Evolutionary conservation across 2,888 invertebrate genomes (phyloP).

Genomic region (Limnephilus marmoratus): DNA sequence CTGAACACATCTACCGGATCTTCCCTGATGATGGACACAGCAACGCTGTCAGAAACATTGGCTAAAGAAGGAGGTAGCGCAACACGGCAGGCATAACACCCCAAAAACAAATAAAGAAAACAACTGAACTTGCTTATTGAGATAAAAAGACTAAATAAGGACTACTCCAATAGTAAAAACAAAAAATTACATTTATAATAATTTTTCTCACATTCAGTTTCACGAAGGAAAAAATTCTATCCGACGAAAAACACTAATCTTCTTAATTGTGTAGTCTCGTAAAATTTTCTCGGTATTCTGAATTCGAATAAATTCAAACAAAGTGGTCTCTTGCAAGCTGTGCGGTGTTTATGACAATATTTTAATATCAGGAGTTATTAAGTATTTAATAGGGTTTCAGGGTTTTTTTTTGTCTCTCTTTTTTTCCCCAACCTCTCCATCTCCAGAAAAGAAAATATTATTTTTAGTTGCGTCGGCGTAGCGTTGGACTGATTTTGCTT

Average conservation of each 20-base stretch:
- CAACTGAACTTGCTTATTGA: not conserved
- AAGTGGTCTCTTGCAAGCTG: not conserved
- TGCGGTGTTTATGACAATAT: not conserved
- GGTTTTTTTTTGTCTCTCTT: not conserved
- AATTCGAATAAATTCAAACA: not conserved
- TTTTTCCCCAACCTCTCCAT: no score
- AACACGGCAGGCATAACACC: no score
- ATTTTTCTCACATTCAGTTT: not conserved
- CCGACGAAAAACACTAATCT: not conserved
- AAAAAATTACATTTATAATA: not conserved
- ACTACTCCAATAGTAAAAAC: not conserved
- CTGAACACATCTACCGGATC: no score
- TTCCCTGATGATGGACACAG: no score
- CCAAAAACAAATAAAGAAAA: no score
- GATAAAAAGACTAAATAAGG: not conserved
- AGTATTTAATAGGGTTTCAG: not conserved
- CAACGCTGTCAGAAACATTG: no score
- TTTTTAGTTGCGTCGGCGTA: not conserved
- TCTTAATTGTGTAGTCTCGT: not conserved
- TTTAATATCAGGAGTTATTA: not conserved
- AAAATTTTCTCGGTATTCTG: not conserved
- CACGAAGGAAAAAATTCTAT: not conserved
- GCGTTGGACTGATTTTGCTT: not conserved
- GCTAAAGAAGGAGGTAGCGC: no score
- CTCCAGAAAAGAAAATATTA: not conserved